Conservation (phyloP, 2,797 vertebrate species). For the Eupleurogrammus muticus region DNA sequence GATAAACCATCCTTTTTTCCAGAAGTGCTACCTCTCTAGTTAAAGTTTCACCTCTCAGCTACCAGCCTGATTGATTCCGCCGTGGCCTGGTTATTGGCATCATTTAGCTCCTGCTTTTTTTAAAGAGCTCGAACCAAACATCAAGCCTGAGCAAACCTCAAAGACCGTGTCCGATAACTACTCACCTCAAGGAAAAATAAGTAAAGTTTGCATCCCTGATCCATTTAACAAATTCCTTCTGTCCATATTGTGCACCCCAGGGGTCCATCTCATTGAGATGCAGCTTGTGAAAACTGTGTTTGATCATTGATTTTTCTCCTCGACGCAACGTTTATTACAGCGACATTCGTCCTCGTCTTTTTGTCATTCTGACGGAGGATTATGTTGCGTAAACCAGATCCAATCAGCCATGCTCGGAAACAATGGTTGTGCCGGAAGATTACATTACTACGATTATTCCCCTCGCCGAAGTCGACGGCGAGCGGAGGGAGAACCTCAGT, state of each 20-base stretch:
- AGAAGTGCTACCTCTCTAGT: slow-evolving; percentile 7
- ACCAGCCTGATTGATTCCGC: slow-evolving; percentile 20
- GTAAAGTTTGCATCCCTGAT: slow-evolving; percentile 32
- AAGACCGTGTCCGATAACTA: slow-evolving; percentile 43
- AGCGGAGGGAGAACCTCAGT: slow-evolving; percentile 51
- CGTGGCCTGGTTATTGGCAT: slow-evolving; percentile 32
- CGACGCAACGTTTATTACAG: background rate
- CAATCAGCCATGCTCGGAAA: slow-evolving; percentile 58
- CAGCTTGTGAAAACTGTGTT: slow-evolving; percentile 18
- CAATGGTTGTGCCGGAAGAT: slow-evolving; percentile 58
- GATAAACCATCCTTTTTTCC: background rate
- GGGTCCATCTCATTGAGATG: slow-evolving; percentile 41
- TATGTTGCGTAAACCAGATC: slow-evolving; percentile 44
- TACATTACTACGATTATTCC: no score
- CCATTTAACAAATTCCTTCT: slow-evolving; percentile 33
- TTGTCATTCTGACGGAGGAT: slow-evolving; percentile 38
- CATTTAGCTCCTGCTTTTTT: slow-evolving; percentile 55
- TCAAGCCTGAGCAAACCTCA: slow-evolving; percentile 58
- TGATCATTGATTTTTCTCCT: slow-evolving; percentile 24
- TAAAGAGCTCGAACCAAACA: slow-evolving; percentile 53
- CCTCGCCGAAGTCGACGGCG: slow-evolving; percentile 31
- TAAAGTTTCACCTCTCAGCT: slow-evolving; percentile 7
- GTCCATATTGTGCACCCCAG: slow-evolving; percentile 22
- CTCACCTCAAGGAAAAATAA: slow-evolving; percentile 31
- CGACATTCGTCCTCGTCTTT: slow-evolving; percentile 41